phyloP scores from a whole-genome alignment of 2,797 vertebrate genomes.

The Bradypodion pumilum region DNA sequence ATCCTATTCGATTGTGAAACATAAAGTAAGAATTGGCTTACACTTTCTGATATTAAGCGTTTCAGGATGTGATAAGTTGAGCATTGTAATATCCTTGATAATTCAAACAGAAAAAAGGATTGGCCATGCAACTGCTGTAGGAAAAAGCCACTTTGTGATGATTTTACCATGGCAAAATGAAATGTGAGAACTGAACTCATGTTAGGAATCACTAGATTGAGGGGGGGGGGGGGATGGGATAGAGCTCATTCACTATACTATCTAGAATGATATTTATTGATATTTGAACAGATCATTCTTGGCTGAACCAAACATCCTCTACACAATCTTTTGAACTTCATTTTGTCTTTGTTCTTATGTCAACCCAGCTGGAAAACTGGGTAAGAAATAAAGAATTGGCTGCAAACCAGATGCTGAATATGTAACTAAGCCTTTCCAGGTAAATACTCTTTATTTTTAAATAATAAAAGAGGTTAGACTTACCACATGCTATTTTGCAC shows the following conservation, averaged over 20 bases:
- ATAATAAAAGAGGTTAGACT: constrained; percentile 25
- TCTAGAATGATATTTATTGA: constrained; percentile 38
- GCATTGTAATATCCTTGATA: not conserved
- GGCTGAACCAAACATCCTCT: constrained; percentile 48
- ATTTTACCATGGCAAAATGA: not conserved
- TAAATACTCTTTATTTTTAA: constrained; percentile 57
- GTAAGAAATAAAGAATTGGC: constrained; percentile 29
- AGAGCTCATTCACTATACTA: not conserved
- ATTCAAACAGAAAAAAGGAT: not conserved
- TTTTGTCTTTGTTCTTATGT: constrained; percentile 66
- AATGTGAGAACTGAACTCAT: not conserved
- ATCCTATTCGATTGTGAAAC: not conserved
- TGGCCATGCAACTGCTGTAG: not conserved
- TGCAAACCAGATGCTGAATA: constrained; percentile 54
- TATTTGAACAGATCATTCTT: constrained; percentile 60
- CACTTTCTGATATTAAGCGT: not conserved
- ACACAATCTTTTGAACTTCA: constrained; percentile 55
- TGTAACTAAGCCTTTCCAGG: constrained; percentile 57
- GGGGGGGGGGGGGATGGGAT: not conserved
- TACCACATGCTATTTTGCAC: constrained; percentile 24
- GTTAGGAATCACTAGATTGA: not conserved
- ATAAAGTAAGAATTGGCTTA: not conserved
- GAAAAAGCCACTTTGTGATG: not conserved
- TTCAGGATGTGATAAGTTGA: not conserved
- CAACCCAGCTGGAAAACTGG: constrained; percentile 63